phyloP scores from a whole-genome alignment of 2,797 vertebrate genomes.

The Thunnus albacares region DNA sequence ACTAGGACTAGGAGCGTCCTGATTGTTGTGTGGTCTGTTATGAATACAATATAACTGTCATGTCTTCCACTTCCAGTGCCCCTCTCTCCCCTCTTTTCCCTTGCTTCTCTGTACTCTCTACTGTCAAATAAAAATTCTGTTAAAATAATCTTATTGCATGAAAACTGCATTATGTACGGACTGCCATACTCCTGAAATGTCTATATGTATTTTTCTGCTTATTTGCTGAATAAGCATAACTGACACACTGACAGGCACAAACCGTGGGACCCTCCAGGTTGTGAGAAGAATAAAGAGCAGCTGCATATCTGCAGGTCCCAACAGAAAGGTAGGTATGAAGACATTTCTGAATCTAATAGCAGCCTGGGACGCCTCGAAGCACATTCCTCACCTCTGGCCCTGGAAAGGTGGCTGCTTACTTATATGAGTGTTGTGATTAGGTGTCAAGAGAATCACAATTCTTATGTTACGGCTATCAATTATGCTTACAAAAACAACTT shows the following conservation, averaged over 20 bases:
- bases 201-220: no score
- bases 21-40: no score
- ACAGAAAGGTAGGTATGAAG: constrained; percentile 51
- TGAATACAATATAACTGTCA: no score
- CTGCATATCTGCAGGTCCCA: constrained; percentile 57
- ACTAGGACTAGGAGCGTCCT: no score
- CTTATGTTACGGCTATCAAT: not conserved
- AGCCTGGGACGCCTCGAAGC: constrained; percentile 52
- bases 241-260: not conserved
- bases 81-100: no score
- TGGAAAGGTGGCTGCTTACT: not conserved
- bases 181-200: no score
- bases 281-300: constrained; percentile 9
- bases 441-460: not conserved
- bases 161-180: no score
- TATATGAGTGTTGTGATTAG: not conserved
- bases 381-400: constrained; percentile 68
- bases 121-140: no score
- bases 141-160: no score
- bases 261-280: not conserved
- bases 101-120: no score
- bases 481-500: not conserved
- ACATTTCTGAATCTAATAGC: constrained; percentile 35
- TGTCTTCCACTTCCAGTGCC: no score
- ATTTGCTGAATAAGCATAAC: not conserved